phyloP scores from a whole-genome alignment of 2,113 vertebrate genomes.

The Dicerorhinus sumatrensis region DNA sequence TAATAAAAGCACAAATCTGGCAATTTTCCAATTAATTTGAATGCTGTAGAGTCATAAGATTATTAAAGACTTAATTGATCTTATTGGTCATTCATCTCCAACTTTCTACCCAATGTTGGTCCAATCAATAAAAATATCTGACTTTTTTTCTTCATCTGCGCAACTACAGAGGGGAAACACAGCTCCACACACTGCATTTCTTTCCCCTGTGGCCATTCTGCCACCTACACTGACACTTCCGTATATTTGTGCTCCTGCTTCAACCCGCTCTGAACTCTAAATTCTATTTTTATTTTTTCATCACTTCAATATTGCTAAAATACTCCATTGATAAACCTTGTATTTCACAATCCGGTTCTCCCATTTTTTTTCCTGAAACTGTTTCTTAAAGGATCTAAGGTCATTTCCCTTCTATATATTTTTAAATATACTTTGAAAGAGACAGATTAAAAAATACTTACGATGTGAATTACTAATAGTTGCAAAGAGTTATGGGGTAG shows the following conservation, averaged over 20 bases:
- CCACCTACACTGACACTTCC: not conserved
- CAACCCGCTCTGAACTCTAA: not conserved
- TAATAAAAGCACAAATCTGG: not conserved
- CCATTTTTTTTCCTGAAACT: not conserved
- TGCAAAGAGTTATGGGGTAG: not conserved
- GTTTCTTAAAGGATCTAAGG: not conserved
- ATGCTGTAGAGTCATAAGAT: not conserved
- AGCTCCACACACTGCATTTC: not conserved
- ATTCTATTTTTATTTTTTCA: conserved; percentile 36
- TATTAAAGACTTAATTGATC: not conserved
- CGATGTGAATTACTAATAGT: not conserved
- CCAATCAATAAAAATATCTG: not conserved
- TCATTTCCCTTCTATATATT: not conserved
- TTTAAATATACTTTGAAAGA: conserved; percentile 40
- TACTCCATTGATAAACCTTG: not conserved
- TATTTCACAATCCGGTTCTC: not conserved
- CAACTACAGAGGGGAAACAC: not conserved
- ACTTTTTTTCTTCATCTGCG: not conserved
- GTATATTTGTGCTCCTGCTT: not conserved
- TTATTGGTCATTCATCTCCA: not conserved
- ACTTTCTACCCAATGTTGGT: not conserved
- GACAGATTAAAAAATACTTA: conserved; percentile 1
- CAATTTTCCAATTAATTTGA: not conserved
- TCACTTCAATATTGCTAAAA: conserved; percentile 36
- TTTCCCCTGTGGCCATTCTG: not conserved